Evolutionary conservation across 2,113 vertebrate species (phyloP).

Genomic region (Chionis minor): DNA sequence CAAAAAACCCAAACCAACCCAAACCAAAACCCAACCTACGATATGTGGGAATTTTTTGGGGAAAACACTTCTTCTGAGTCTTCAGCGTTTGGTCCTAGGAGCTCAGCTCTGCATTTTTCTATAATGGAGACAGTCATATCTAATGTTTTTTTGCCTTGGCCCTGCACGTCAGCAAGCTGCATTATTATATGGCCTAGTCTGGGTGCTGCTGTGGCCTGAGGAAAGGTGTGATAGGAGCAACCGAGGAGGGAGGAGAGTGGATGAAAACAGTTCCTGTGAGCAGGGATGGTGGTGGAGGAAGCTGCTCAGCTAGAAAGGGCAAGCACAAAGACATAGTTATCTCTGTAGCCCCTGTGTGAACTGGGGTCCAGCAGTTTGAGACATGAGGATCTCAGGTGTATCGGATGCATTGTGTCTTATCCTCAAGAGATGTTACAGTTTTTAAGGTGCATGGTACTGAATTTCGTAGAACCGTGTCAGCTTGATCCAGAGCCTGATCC

Average conservation of each 20-base stretch:
- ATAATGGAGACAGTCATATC: not conserved
- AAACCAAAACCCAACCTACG: not conserved
- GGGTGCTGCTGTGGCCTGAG: not conserved
- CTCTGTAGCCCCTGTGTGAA: too few relatives aligned
- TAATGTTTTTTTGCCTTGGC: not conserved
- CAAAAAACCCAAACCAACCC: not conserved
- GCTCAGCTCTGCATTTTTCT: not conserved
- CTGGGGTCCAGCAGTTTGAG: not conserved
- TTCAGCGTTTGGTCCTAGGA: not conserved
- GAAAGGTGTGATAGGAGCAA: not conserved
- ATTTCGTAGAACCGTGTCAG: not conserved
- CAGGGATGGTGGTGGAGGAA: not conserved
- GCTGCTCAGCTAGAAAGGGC: not conserved
- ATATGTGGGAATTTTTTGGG: accelerated
- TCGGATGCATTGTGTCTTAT: not conserved
- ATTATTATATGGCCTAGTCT: too few relatives aligned
- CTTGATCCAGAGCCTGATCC: not conserved
- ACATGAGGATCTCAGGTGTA: accelerated
- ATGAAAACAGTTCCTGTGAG: not conserved
- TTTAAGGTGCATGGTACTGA: not conserved
- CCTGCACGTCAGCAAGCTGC: not conserved
- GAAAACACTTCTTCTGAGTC: not conserved
- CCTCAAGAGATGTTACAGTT: accelerated
- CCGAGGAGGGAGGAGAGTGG: not conserved
- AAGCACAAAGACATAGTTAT: too few relatives aligned